phyloP scores from a whole-genome alignment of 92 coral and sea anemone species.

The Heliopora coerulea region DNA sequence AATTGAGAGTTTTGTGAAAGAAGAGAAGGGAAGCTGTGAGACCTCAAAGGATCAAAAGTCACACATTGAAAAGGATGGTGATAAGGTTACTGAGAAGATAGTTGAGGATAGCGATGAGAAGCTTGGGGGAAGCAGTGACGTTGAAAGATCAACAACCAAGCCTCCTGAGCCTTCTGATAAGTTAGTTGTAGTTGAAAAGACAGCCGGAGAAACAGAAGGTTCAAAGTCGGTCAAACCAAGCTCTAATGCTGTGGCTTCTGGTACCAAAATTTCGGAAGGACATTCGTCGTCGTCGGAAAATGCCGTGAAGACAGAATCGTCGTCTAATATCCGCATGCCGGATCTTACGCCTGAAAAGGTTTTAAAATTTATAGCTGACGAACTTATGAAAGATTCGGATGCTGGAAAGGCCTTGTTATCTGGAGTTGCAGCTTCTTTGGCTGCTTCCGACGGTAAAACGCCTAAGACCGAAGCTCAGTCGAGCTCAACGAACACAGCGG shows the following conservation, averaged over 20 bases:
- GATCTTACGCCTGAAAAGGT: constrained; percentile 25
- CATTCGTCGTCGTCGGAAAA: constrained; percentile 8
- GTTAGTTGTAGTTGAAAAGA: neutral
- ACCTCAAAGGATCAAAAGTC: neutral
- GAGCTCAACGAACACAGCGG: neutral
- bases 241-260: neutral
- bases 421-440: constrained; percentile 33
- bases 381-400: constrained; percentile 39
- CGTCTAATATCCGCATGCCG: neutral
- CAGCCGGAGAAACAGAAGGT: neutral
- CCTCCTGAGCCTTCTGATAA: neutral
- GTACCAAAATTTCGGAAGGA: neutral
- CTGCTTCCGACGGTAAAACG: constrained; percentile 26
- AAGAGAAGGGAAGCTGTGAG: neutral
- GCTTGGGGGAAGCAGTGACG: neutral
- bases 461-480: constrained; percentile 9
- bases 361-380: constrained; percentile 37
- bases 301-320: constrained; percentile 10
- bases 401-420: constrained; percentile 36
- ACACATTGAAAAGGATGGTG: neutral
- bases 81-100: neutral
- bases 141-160: neutral
- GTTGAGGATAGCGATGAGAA: neutral
- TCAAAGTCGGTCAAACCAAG: neutral
- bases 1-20: neutral